Evolutionary conservation across 1,140 invertebrate genomes (phyloP).

Genomic region (Pectinophora gossypiella): DNA sequence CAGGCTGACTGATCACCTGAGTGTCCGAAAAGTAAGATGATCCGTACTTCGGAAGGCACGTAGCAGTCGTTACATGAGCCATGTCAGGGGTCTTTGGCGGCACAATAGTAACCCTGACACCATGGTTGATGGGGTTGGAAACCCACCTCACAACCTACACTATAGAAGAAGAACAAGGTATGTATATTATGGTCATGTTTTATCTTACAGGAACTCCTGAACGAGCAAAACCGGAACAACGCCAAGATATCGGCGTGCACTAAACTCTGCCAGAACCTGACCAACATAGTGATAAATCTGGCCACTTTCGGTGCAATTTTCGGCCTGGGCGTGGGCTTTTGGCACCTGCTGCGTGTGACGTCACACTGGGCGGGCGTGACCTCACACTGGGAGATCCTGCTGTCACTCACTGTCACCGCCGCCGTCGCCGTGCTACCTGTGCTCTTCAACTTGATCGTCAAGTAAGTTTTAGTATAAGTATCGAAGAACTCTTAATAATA

Average conservation of each 20-base stretch:
- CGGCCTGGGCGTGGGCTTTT: slow-evolving; percentile 49
- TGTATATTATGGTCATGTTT: too few relatives aligned
- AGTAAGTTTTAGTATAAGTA: neutral
- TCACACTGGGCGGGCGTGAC: neutral
- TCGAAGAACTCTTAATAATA: too few relatives aligned
- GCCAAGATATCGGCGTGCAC: slow-evolving; percentile 21
- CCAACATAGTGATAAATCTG: slow-evolving; percentile 60
- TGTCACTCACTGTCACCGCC: slow-evolving; percentile 33
- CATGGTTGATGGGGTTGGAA: too few relatives aligned
- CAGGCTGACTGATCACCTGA: too few relatives aligned
- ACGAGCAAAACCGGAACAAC: slow-evolving; percentile 53
- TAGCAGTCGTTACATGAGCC: too few relatives aligned
- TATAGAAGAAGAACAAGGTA: too few relatives aligned
- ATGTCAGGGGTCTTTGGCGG: too few relatives aligned
- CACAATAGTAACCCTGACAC: too few relatives aligned
- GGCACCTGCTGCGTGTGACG: slow-evolving; percentile 28
- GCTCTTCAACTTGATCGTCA: slow-evolving; percentile 31
- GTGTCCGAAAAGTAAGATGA: too few relatives aligned
- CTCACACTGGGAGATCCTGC: slow-evolving; percentile 28
- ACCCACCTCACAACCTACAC: too few relatives aligned
- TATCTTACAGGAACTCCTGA: slow-evolving; percentile 65
- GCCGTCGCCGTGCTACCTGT: slow-evolving; percentile 36
- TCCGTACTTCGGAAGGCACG: too few relatives aligned
- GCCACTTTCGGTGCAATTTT: slow-evolving; percentile 61
- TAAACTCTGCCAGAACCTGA: slow-evolving; percentile 17